Evolutionary conservation across 1,140 invertebrate species (phyloP), one percentile per base, ranked within the genome.

Genomic region (Portunus trituberculatus): DNA sequence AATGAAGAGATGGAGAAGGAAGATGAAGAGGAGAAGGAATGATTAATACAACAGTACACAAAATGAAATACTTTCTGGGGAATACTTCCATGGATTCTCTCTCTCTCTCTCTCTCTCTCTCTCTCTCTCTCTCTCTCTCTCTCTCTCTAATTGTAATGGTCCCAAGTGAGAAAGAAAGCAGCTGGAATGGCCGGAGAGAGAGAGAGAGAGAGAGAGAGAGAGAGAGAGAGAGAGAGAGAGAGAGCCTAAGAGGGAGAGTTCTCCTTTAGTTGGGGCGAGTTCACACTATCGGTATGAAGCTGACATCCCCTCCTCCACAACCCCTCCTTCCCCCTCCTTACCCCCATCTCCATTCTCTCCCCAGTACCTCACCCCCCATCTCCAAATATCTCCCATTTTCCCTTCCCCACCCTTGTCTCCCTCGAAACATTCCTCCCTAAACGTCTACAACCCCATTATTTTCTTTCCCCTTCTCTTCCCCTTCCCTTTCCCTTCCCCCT

Each of bases 91-190:
- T n/a, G n/a, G 67, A 7, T 25, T n/a, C 20, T 76, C 67, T 76
- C 67, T 76, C 67, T 76, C 67, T 76, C 67, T 76, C 20, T 76
- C 67, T 76, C 67, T 76, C 20, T 76, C 67, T 76, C 67, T 76
- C 20, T 76, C 67, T 76, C 67, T 76, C 67, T 76, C 67, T 76
- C 67, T 76, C 67, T 76, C 67, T 76, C 67, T 76, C 67, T 76
- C 67, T 76, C 67, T 76, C 67, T 76, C 67, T 76, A 25, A n/a
- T n/a, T 76, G 20, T 76, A 25, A n/a, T 20, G 20, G 12, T 76
- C 67, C n/a, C 67, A 20, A 59, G 52, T 59, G 52, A 59, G 52
- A 59, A 59, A 59, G 52, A 59, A 59, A 59, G 16, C 52, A 20
- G 16, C 52, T 59, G 52, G 52, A 59, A 59, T 14, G 16, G 52